These are phyloP conservation scores for Setipinna tenuifilis DNA, from an alignment of 2,797 vertebrate species.

Conservation along the genomic window DNA sequence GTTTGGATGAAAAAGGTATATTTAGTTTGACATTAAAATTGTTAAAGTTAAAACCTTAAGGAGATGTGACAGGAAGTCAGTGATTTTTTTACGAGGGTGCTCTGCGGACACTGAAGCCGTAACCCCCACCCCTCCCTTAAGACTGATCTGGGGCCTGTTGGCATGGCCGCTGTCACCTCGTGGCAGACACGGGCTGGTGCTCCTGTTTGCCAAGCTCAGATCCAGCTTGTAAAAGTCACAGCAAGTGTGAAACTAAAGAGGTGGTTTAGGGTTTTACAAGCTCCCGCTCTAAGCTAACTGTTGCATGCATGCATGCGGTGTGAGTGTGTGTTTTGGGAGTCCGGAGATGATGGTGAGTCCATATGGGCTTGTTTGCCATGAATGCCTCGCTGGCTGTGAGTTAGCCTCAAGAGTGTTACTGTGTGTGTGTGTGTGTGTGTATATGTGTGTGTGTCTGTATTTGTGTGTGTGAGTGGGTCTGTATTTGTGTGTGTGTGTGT, in stretches of 20 bases:
- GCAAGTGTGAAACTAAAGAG: conserved; percentile 72
- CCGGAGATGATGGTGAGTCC: neutral
- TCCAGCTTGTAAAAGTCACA: conserved; percentile 72
- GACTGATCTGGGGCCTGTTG: neutral
- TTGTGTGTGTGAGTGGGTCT: neutral
- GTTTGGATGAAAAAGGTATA: neutral
- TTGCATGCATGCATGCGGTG: conserved; percentile 28
- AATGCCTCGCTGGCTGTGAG: neutral
- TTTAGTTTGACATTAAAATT: neutral
- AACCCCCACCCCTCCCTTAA: neutral
- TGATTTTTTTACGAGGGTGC: neutral
- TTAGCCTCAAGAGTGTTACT: neutral
- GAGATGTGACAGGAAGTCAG: neutral
- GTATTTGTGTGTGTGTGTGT: too few species aligned
- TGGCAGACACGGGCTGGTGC: neutral
- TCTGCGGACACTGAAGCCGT: neutral
- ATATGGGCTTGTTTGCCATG: conserved; percentile 7
- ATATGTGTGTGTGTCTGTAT: neutral
- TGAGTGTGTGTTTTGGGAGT: neutral
- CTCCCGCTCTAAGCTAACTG: conserved; percentile 38
- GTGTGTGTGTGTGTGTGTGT: conserved; percentile 18
- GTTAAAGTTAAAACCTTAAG: neutral
- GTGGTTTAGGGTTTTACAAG: conserved; percentile 72
- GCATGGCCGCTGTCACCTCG: neutral
- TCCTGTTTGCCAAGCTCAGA: conserved; percentile 48